Evolutionary conservation across 2,797 vertebrate genomes (phyloP).

Genomic region (Amphiprion clarkii): DNA sequence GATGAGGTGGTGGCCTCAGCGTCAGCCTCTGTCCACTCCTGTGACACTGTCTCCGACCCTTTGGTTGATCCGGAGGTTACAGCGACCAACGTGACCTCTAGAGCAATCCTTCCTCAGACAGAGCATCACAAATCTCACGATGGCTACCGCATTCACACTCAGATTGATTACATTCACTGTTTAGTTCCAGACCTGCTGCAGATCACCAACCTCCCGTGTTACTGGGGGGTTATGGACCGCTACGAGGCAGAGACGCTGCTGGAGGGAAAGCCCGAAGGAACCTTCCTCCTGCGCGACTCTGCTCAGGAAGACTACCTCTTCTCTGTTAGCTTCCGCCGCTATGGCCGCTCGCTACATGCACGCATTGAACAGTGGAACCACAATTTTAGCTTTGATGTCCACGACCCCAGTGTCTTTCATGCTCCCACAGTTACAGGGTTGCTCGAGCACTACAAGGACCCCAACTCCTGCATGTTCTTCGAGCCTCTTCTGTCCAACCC

Average conservation of each 20-base stretch:
- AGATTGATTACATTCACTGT: constrained; percentile 90
- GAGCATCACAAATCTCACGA: constrained; percentile 72
- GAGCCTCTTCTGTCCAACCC: constrained; percentile 89
- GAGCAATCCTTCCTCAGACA: constrained; percentile 37
- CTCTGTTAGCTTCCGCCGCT: constrained; percentile 91
- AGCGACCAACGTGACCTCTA: constrained; percentile 40
- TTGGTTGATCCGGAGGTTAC: constrained; percentile 67
- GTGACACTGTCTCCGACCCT: constrained; percentile 52
- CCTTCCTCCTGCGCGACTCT: constrained; percentile 89
- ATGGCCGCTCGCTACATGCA: constrained; percentile 89
- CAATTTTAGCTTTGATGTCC: constrained; percentile 91
- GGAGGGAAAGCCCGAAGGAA: constrained; percentile 89
- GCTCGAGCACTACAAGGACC: constrained; percentile 91
- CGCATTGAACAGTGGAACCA: constrained; percentile 92
- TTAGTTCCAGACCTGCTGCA: constrained; percentile 88
- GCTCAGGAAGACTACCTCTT: constrained; percentile 92
- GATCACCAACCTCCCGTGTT: constrained; percentile 88
- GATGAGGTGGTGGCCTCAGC: constrained; percentile 84
- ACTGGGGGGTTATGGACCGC: constrained; percentile 92
- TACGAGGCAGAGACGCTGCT: constrained; percentile 88
- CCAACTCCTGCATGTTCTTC: constrained; percentile 92
- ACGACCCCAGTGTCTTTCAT: constrained; percentile 90
- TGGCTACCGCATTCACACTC: constrained; percentile 85
- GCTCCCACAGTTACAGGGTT: constrained; percentile 87
- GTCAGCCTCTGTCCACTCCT: constrained; percentile 46